phyloP scores from a whole-genome alignment of 1,140 invertebrate genomes.

The Neodiprion lecontei region DNA sequence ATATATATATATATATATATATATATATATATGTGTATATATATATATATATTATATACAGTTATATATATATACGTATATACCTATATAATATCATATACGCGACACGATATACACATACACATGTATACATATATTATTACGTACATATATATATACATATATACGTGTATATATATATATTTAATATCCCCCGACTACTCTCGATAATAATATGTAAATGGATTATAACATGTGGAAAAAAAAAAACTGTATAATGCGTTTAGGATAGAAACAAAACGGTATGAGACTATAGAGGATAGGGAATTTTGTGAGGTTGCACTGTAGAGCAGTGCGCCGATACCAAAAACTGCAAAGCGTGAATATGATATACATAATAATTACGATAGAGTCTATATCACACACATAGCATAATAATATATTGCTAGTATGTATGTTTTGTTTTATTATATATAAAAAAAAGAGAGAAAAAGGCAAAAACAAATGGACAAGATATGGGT shows the following conservation, averaged over 20 bases:
- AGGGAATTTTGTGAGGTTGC: slow-evolving; percentile 15
- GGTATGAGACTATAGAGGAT: slow-evolving; percentile 8
- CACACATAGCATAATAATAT: slow-evolving; percentile 62
- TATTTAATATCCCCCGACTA: slow-evolving; percentile 51
- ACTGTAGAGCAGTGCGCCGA: slow-evolving; percentile 56
- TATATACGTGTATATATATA: slow-evolving; percentile 18
- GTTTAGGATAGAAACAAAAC: slow-evolving; percentile 9
- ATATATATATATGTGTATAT: slow-evolving; percentile 20
- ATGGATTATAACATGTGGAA: slow-evolving; percentile 45
- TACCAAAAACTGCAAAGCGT: slow-evolving; percentile 38
- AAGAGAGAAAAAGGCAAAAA: slow-evolving; percentile 7
- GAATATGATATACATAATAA: slow-evolving; percentile 57
- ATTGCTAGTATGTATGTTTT: slow-evolving; percentile 61
- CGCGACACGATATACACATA: not conserved
- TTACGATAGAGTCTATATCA: slow-evolving; percentile 61
- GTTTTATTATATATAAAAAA: slow-evolving; percentile 30
- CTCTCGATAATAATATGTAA: slow-evolving; percentile 56
- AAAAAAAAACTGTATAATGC: slow-evolving; percentile 12
- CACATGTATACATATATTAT: slow-evolving; percentile 21
- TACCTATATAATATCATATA: not conserved
- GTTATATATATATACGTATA: slow-evolving; percentile 22
- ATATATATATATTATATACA: slow-evolving; percentile 30
- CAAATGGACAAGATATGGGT: slow-evolving; percentile 9
- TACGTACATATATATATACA: slow-evolving; percentile 8
- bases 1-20: slow-evolving; percentile 52